Percentiles rank a stretch among this genome's conserved stretches.
Conservation (phyloP, 2,797 vertebrate species). For the Oophaga sylvatica region DNA sequence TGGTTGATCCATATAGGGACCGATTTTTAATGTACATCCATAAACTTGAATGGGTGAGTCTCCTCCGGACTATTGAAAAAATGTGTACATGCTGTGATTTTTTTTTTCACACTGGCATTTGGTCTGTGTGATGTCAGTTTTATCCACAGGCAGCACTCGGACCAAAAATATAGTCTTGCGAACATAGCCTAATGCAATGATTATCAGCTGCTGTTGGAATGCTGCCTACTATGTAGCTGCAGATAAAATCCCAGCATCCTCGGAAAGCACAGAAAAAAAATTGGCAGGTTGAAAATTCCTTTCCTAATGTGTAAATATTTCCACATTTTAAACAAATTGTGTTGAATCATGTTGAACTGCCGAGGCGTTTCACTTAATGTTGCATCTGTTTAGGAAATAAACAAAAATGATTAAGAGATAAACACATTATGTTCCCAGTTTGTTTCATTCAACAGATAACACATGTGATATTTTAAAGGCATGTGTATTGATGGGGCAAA, state of each 20-base stretch:
- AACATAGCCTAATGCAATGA: too few species aligned
- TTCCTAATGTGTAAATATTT: slow-evolving; percentile 54
- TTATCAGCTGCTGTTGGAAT: background rate
- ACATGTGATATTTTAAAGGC: slow-evolving; percentile 41
- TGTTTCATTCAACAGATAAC: slow-evolving; percentile 46
- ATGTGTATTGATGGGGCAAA: background rate
- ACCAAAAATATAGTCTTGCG: too few species aligned
- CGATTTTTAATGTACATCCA: too few species aligned
- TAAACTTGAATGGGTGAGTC: too few species aligned
- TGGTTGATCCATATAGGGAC: too few species aligned
- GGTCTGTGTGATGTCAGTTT: too few species aligned
- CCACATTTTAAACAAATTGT: slow-evolving; percentile 44
- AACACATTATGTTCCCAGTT: slow-evolving; percentile 43
- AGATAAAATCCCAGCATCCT: background rate
- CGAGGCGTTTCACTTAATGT: slow-evolving; percentile 37
- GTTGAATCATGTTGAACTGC: slow-evolving; percentile 42
- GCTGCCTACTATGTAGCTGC: background rate
- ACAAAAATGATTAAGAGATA: slow-evolving; percentile 50
- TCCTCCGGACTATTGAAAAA: too few species aligned
- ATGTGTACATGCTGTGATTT: too few species aligned
- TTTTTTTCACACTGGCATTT: too few species aligned
- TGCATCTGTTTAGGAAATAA: slow-evolving; percentile 54
- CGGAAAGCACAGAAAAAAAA: background rate
- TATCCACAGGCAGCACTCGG: too few species aligned
- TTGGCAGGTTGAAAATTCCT: slow-evolving; percentile 41